Evolutionary conservation across 1,140 invertebrate species (phyloP).

Genomic region (Octopus bimaculoides): DNA sequence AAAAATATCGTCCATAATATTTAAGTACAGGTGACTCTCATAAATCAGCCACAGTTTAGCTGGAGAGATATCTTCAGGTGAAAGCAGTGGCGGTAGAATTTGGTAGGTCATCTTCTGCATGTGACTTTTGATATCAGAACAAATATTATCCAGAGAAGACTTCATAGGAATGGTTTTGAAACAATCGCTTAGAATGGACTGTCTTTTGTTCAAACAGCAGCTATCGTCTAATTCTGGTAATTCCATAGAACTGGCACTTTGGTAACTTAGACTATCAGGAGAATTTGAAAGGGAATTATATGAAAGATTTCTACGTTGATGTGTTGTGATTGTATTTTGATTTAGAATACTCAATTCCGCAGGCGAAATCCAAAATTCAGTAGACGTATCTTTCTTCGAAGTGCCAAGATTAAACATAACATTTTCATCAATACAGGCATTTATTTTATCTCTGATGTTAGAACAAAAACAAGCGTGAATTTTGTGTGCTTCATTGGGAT

Average conservation of each 20-base stretch:
- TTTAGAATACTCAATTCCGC: neutral
- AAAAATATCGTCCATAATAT: neutral
- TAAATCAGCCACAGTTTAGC: constrained; percentile 1
- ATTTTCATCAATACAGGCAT: neutral
- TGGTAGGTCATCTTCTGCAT: neutral
- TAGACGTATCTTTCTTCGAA: neutral
- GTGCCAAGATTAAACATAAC: neutral
- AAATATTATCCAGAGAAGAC: neutral
- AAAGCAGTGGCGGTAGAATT: neutral
- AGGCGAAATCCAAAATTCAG: neutral
- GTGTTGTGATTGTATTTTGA: neutral
- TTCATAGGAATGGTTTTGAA: neutral
- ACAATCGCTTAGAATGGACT: neutral
- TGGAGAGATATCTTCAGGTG: neutral
- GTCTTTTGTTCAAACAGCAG: neutral
- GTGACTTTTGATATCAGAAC: constrained; percentile 2
- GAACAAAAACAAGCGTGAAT: neutral
- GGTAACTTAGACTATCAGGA: neutral
- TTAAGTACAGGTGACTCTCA: neutral
- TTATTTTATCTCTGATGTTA: neutral
- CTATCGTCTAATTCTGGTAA: neutral
- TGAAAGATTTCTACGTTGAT: neutral
- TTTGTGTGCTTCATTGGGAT: neutral
- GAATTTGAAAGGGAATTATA: neutral
- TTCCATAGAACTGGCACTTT: neutral